phyloP scores from a whole-genome alignment of 2,888 invertebrate genomes.

The Galeopsomyia nigrocyanea region DNA sequence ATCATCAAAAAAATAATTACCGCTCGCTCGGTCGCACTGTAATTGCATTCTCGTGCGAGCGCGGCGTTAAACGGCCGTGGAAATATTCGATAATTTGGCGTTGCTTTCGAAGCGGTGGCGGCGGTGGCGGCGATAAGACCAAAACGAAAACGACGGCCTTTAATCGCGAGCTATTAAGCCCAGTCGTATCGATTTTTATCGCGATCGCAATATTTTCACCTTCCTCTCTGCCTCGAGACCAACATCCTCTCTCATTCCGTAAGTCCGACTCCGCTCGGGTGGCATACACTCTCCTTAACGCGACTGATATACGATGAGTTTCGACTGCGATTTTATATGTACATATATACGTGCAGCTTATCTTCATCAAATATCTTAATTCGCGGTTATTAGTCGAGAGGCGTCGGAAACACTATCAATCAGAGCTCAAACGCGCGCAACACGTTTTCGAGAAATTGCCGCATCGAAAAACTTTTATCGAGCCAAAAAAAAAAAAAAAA shows the following conservation, averaged over 20 bases:
- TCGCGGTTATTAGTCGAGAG: constrained; percentile 26
- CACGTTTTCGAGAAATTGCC: constrained; percentile 17
- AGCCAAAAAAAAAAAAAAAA: too few species aligned
- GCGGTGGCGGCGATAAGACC: constrained; percentile 14
- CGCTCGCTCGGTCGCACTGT: constrained; percentile 15
- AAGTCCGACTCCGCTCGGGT: not conserved
- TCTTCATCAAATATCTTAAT: constrained; percentile 45
- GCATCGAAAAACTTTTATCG: constrained; percentile 22
- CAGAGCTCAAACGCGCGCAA: constrained; percentile 23
- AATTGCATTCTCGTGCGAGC: constrained; percentile 46
- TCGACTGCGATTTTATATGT: not conserved
- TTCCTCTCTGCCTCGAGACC: constrained; percentile 7
- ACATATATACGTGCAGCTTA: not conserved
- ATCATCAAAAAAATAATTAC: constrained; percentile 36
- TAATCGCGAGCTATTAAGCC: constrained; percentile 38
- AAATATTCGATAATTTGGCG: constrained; percentile 53
- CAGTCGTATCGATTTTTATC: constrained; percentile 39
- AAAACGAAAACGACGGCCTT: constrained; percentile 32
- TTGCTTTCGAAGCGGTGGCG: constrained; percentile 41
- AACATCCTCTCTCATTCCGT: too few species aligned
- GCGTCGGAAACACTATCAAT: constrained; percentile 30
- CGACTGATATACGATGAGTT: not conserved
- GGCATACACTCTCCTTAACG: not conserved
- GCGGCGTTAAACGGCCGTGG: constrained; percentile 51
- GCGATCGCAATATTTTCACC: constrained; percentile 30